phyloP scores from a whole-genome alignment of 2,797 vertebrate genomes.

The Peromyscus eremicus region DNA sequence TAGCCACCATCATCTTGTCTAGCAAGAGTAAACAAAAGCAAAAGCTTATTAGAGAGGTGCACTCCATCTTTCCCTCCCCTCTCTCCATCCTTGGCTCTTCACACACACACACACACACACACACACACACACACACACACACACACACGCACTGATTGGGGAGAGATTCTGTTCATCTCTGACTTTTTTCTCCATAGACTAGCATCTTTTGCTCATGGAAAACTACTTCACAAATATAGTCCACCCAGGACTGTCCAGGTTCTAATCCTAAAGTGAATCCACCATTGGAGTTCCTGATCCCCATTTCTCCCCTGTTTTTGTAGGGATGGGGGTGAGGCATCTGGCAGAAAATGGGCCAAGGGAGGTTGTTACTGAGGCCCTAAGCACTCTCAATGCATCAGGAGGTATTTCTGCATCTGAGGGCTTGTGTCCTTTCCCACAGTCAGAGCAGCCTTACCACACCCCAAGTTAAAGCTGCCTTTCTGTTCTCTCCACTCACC shows the following conservation, averaged over 20 bases:
- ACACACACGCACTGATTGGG: neutral
- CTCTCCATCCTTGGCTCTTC: neutral
- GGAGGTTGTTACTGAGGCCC: neutral
- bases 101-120: neutral
- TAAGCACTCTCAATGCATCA: neutral
- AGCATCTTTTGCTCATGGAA: neutral
- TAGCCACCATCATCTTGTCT: neutral
- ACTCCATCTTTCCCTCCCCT: neutral
- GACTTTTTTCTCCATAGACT: neutral
- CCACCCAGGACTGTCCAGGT: neutral
- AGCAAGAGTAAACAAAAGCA: neutral
- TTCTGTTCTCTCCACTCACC: neutral
- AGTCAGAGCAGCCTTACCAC: neutral
- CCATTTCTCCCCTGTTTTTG: neutral
- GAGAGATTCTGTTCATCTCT: too few species aligned
- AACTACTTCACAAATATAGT: neutral
- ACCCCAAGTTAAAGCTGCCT: fast-evolving
- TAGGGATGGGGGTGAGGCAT: too few species aligned
- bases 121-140: neutral
- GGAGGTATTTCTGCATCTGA: neutral
- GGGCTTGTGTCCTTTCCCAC: fast-evolving
- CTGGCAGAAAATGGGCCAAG: neutral
- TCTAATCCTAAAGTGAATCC: neutral
- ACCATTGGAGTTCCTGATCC: neutral
- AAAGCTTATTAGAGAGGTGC: neutral